Base-by-base conservation (phyloP, 1,140 invertebrate species). In the Octopus bimaculoides region DNA sequence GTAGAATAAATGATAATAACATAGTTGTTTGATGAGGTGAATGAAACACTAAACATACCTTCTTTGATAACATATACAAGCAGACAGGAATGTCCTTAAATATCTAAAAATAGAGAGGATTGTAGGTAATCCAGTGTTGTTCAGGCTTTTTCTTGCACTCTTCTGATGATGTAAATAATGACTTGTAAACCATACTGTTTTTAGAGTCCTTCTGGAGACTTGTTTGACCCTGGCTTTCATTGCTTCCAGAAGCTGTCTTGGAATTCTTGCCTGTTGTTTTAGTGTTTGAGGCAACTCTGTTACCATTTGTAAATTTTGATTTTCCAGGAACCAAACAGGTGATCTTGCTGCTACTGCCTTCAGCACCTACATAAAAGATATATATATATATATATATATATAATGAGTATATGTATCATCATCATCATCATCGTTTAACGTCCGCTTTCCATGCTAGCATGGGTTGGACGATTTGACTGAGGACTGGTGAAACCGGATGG, bases 91-190 rank as follows among this genome's bases (percentile, higher is more conserved):
- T 41, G 26, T 41, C 26, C 26, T 41, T 41, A 3, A 41, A 41
- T 41, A 71, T 71, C 26, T 14, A 71, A 20, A 71, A 71, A 71
- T 71, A 71, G 5, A 71, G 14, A 20, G 97, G 97, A 93, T 99
- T 99, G 88, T 96, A 98, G 7, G 97, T 98, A 77, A 99, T 93
- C 98, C 98, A 99, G 89, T 99, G 97, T 5, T 96, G 96, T 86
- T 94, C 94, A 55, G 94, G 92, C 89, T 98, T 96, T 76, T 94
- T 93, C 85, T 95, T 92, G 54, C 97, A 97, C 75, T 93, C 94
- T 87, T 96, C 93, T 88, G 97, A 96, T 17, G 94, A 93, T 0
- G 97, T 99, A 86, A 99, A 99, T 41, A 99, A 89, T 41, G 97
- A 98, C 90, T 99, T 99, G 86, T 95, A 97, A 1, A 97, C 96